Evolutionary conservation across 2,888 invertebrate genomes (phyloP), one percentile per base, ranked within the genome.

Genomic region (Drosophila acutilabella): DNA sequence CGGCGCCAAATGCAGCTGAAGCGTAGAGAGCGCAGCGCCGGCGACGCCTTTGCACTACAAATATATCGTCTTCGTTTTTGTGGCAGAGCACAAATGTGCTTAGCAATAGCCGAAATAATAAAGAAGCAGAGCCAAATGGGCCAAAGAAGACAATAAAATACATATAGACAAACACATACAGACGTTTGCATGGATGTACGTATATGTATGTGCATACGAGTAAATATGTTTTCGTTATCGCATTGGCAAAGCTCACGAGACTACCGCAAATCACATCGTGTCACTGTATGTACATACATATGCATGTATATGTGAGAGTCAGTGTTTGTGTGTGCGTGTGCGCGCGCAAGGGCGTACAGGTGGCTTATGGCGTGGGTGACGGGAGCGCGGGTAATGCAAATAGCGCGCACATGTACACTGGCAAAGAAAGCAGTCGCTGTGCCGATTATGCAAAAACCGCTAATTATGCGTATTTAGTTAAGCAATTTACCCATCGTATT

Each of bases 321-420:
- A 44, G 44, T 47, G 45, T 38, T 48, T 60, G 10, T 69, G 45
- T 67, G 42, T 61, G 48, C 61, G 64, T 77, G 67, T 78, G 54
- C 56, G 65, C 62, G 68, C 54, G 71, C 85, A 87, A 83, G 85
- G 87, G 83, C 83, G 83, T 84, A 87, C 83, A 84, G 88, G 83
- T 84, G 87, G 83, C 85, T 71, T 61, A 67, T 88, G 76, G 81
- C 70, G 68, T 81, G 81, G 65, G 88, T 70, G 72, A 64, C 53
- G 67, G 70, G 52, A 50, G 69, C 58, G 73, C 64, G 72, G 74
- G 74, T 42, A 72, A 69, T 71, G 75, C 73, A 79, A 77, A 75
- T 36, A 78, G 71, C 80, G 80, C 75, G 83, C 83, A 86, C 74
- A 81, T 81, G 81, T 68, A 76, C 67, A 66, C 42, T 40, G 56